Base-by-base conservation (phyloP, 2,888 invertebrate genomes). In the Cyaniris semiargus region DNA sequence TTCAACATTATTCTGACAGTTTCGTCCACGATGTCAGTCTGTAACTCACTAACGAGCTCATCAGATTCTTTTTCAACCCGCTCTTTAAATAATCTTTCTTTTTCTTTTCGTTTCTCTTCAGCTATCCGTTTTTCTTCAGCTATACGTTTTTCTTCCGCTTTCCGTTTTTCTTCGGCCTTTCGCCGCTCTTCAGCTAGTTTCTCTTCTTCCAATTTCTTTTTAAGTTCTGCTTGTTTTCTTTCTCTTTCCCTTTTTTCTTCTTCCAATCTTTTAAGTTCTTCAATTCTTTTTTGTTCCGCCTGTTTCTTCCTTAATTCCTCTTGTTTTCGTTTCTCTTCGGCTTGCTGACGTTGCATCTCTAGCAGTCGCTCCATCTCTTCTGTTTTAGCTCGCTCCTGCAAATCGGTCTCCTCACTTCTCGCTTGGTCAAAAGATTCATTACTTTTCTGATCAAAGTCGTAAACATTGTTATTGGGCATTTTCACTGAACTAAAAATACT, bases 11-110 rank as follows among this genome's bases (percentile, higher is more conserved):
- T 82, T 79, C 78, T 82, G 38, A 89, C 85, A 76, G 85, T 87
- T 83, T 91, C 89, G 72, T 84, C 81, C 70, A 83, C 86, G 5
- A 91, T 80, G 85, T 91, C 91, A 82, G 85, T 81, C 27, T 88
- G 79, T 72, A 94, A 81, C 83, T 92, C 88, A 80, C 88, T 86
- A 38, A 87, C 81, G 76, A 92, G 82, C 80, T 87, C 86, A 1
- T 78, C 78, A 13, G 93, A 90, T 83, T 93, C 91, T 78, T 83
- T 88, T 70, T 92, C 88, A 60, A 92, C 89, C 78, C 85, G 88
- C 83, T 89, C 87, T 80, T 85, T 87, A 78, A 89, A 90, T 81
- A 84, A 84, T 75, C 82, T 86, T 79, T 88, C 89, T 80, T 86
- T 83, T 83, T 92, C 89, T 82, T 90, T 86, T 79, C 88, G 88